Evolutionary conservation across 2,797 vertebrate species (phyloP).

Genomic region (Phoxinus dragarum): DNA sequence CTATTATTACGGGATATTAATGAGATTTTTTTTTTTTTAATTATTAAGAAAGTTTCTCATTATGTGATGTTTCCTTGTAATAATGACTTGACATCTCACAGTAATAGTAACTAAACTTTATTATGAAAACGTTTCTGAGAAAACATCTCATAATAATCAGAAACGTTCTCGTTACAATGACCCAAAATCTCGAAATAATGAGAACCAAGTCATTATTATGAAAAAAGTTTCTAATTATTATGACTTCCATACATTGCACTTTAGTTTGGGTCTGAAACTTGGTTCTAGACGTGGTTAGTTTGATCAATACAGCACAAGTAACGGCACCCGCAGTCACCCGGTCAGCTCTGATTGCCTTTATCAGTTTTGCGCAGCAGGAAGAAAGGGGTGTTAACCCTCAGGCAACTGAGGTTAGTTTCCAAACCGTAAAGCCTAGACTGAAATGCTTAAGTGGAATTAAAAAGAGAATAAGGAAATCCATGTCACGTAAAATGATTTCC

Average conservation of each 20-base stretch:
- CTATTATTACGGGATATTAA: neutral
- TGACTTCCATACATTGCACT: neutral
- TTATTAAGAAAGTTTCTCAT: neutral
- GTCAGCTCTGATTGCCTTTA: conserved; percentile 62
- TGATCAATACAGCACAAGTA: neutral
- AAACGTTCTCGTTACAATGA: neutral
- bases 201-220: neutral
- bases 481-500: neutral
- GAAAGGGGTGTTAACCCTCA: conserved; percentile 36
- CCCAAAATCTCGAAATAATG: neutral
- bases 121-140: neutral
- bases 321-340: neutral
- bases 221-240: neutral
- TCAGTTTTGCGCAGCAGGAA: conserved; percentile 71
- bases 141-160: neutral
- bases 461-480: neutral
- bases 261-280: neutral
- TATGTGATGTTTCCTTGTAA: neutral
- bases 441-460: neutral
- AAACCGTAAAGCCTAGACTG: neutral
- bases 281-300: neutral
- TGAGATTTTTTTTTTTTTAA: neutral
- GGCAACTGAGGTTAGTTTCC: neutral
- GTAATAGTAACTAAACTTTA: too few relatives aligned
- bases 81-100: neutral